Base-by-base conservation (phyloP, 2,797 vertebrate genomes). In the Diplodus sargus region DNA sequence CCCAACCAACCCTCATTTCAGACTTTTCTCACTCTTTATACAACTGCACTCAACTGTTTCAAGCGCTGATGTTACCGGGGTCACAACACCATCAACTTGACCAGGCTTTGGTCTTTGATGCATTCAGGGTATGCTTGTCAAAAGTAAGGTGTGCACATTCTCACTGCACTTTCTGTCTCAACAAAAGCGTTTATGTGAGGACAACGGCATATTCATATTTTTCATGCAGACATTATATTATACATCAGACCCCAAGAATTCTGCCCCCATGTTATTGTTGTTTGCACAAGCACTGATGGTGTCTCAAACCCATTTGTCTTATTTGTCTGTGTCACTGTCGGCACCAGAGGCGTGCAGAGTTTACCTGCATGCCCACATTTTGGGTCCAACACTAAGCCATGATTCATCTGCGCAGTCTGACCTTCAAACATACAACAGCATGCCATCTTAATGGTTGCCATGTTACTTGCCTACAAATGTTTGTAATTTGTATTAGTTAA, bases 401-500 rank as follows among this genome's bases (percentile, higher is more conserved):
- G 45, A 61, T 45, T 47, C 28, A 70, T 66, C 43, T 48, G 16
- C 20, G 10, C 58, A 22, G 48, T 65, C 73, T 64, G 54, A 59
- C 64, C 69, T 60, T 65, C 63, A 73, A 60, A 56, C 52, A 59
- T n/a, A 12, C 60, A 56, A 18, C 63, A 45, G 39, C 61, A 62
- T 60, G 42, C 30, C 30, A 34, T 52, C 45, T 28, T 63, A 13
- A 15, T 18, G 42, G 17, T 15, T n/a, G 48, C n/a, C 15, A 1
- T 39, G 22, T 42, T 70, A 20, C 20, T 71, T 30, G 1, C 28
- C 25, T 39, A 18, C 67, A 60, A 20, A 49, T 59, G 65, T 47
- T 48, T 59, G 16, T 17, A 16, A 73, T 61, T 59, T 49, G 57
- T 61, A 4, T 69, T 16, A 47, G 17, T 56, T 48, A 14, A 34